Base-by-base conservation (phyloP, 2,888 invertebrate species). In the Netelia inedita region DNA sequence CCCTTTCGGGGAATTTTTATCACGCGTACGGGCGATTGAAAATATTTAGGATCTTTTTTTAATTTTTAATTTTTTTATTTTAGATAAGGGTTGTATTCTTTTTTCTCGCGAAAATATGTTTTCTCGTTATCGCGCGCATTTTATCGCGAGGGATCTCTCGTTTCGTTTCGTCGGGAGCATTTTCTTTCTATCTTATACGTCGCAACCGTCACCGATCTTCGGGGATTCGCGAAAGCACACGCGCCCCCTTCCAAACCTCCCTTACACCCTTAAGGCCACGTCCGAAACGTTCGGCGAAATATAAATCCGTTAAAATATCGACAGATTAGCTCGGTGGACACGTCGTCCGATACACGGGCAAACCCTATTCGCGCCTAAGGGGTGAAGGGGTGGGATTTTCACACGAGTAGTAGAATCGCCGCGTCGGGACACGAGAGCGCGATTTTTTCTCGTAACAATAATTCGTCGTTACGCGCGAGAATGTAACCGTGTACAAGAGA, bases 391-490 rank as follows among this genome's bases (percentile, higher is more conserved):
- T 23, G n/a, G 23, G 9, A n/a, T 23, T 9, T 16, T 53, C 53
- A 14, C 63, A 50, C 53, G 19, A 5, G 10, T 19, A 16, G 43
- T 28, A 65, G 63, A 68, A 59, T 68, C 59, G 84, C 21, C 14
- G 50, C 43, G 43, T 78, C 72, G 61, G 66, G 79, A 79, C 53
- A 55, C 76, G 63, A 65, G 63, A 65, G 59, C 88, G 89, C 89
- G 91, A 90, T 92, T 92, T 91, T 90, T 92, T 90, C 93, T 91
- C 93, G 93, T 93, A 93, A 92, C 93, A 93, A 93, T 93, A 93
- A 93, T 93, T 93, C 91, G 93, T 93, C 92, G 92, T 93, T 93
- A 93, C 92, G 91, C 35, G 57, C 35, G 35, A 35, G 76, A 68
- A 91, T 93, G 93, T 93, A 93, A 92, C 35, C 89, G 43, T 68